Percentiles rank a stretch among this genome's conserved stretches.
Evolutionary conservation across 2,888 invertebrate genomes (phyloP).

Genomic region (Mimas tiliae): DNA sequence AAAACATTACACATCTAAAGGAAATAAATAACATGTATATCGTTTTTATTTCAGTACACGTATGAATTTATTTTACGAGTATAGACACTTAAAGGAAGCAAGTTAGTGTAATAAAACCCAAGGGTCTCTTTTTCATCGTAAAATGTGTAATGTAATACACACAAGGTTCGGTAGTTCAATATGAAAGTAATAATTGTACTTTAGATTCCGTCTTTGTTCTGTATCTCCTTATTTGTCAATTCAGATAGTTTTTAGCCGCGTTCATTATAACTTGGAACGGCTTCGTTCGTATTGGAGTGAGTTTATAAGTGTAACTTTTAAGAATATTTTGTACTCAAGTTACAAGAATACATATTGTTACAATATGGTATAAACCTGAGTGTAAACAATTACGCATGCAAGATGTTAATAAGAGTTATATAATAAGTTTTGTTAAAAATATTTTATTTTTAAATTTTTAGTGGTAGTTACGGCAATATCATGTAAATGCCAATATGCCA

Average conservation of each 20-base stretch:
- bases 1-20: conserved; percentile 2
- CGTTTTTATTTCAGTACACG: conserved; percentile 24
- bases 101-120: conserved; percentile 35
- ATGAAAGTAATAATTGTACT: conserved; percentile 34
- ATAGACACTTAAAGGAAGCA: conserved; percentile 28
- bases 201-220: conserved; percentile 32
- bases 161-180: conserved; percentile 32
- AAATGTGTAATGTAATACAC: conserved; percentile 28
- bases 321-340: background rate
- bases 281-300: background rate
- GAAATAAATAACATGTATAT: conserved; percentile 4
- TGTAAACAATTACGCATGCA: too few species aligned
- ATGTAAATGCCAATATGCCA: too few species aligned
- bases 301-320: background rate
- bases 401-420: too few species aligned
- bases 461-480: too few species aligned
- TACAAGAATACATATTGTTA: background rate
- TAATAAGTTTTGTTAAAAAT: too few species aligned
- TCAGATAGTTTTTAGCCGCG: conserved; percentile 20
- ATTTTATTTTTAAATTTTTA: too few species aligned
- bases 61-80: conserved; percentile 26
- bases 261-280: conserved; percentile 13
- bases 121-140: conserved; percentile 29
- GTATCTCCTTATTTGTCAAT: conserved; percentile 19
- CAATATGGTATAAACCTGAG: too few species aligned